A percentile compares a stretch with the other conserved stretches of the same genome.
These are phyloP conservation scores for Brachyhypopomus occidentalis DNA, from an alignment of 2,113 vertebrate species.

Conservation along the genomic window DNA sequence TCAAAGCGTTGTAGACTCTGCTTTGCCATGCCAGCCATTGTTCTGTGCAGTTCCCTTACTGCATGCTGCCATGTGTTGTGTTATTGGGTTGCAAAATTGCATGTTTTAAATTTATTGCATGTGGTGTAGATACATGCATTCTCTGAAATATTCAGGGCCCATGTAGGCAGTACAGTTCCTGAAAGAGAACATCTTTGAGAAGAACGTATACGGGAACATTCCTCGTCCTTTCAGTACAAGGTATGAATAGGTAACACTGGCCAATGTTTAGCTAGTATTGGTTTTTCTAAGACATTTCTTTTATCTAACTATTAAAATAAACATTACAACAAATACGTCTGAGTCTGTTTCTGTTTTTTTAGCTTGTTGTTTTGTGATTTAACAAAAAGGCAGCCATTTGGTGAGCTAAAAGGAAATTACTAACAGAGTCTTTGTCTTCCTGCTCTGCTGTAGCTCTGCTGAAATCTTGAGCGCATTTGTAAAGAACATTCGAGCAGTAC, in stretches of 20 bases:
- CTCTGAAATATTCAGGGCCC: slow-evolving; percentile 51
- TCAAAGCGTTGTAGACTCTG: not conserved
- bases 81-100: not conserved
- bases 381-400: not conserved
- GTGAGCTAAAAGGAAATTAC: not conserved
- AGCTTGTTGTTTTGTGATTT: not conserved
- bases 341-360: not conserved
- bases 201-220: not conserved
- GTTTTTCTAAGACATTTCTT: not conserved
- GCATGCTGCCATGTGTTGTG: not conserved
- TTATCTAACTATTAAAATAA: not conserved
- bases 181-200: slow-evolving; percentile 44
- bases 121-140: slow-evolving; percentile 59
- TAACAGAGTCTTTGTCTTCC: not conserved
- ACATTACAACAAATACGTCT: not conserved
- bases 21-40: not conserved
- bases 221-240: not conserved
- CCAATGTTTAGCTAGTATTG: not conserved
- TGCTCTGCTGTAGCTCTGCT: slow-evolving; percentile 1
- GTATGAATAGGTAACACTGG: not conserved
- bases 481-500: slow-evolving; percentile 26
- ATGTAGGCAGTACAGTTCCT: slow-evolving; percentile 56
- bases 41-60: not conserved
- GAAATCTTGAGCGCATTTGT: not conserved
- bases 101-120: slow-evolving; percentile 53